Conservation (phyloP, 2,113 vertebrate species). For the Solea solea region DNA sequence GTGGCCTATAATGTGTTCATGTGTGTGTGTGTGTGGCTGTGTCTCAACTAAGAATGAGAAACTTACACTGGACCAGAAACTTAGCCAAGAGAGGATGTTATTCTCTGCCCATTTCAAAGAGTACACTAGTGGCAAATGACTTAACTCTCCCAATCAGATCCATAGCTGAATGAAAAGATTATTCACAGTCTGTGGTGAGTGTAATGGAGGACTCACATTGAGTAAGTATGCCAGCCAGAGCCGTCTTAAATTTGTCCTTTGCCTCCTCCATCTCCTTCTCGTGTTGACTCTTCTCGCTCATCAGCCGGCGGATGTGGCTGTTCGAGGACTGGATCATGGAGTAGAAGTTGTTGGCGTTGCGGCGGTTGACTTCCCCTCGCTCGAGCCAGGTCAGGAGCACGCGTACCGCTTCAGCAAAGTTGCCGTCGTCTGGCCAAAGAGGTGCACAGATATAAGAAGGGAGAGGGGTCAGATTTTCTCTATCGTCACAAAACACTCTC, state of each 20-base stretch:
- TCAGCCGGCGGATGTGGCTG: constrained; percentile 91
- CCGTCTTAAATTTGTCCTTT: constrained; percentile 95
- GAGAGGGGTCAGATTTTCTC: background rate
- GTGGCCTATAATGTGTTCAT: background rate
- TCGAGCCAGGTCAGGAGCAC: constrained; percentile 95
- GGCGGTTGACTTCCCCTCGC: constrained; percentile 93
- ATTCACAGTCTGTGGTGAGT: background rate
- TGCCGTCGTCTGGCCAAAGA: constrained; percentile 86
- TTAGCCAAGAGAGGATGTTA: background rate
- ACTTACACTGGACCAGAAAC: constrained; percentile 37
- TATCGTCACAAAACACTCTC: too few species aligned
- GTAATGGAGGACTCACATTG: constrained; percentile 74
- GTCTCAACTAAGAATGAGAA: background rate
- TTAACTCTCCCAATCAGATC: background rate
- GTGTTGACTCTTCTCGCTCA: constrained; percentile 89
- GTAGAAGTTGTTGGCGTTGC: constrained; percentile 97
- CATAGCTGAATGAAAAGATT: background rate
- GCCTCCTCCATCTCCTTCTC: constrained; percentile 98
- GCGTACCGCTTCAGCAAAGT: constrained; percentile 91
- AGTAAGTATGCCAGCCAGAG: constrained; percentile 90
- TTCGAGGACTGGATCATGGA: constrained; percentile 98
- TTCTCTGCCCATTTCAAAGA: constrained; percentile 12
- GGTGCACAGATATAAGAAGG: background rate
- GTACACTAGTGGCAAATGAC: background rate
- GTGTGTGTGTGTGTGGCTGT: background rate